phyloP scores from a whole-genome alignment of 37 sponge, comb jelly and placozoan species.

The Ianthella basta region DNA sequence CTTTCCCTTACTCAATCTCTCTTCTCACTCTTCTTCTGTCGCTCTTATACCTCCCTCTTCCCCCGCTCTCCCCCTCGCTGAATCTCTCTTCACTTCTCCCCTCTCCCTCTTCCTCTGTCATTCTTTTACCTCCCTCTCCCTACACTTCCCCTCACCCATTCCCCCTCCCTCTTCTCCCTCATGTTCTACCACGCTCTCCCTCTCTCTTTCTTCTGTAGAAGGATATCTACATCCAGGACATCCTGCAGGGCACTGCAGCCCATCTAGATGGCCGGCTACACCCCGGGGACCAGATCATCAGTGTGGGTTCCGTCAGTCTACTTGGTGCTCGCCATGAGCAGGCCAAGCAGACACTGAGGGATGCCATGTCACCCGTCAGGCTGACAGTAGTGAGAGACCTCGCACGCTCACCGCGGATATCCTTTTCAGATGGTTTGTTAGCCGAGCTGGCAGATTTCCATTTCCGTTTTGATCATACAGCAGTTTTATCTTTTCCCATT shows the following conservation, averaged over 20 bases:
- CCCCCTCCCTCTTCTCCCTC: not conserved
- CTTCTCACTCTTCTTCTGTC: not conserved
- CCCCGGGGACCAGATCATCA: conserved; percentile 61
- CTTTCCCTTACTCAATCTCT: conserved; percentile 1
- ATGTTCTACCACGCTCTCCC: not conserved
- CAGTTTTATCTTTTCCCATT: not conserved
- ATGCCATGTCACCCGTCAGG: conserved; percentile 33
- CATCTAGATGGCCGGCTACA: conserved; percentile 63
- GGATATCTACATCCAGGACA: conserved; percentile 55
- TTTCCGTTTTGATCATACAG: not conserved
- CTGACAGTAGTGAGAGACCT: conserved; percentile 59
- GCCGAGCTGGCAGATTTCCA: no score
- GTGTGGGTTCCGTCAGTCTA: conserved; percentile 48
- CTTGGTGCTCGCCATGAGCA: conserved; percentile 35
- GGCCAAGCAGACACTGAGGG: conserved; percentile 51
- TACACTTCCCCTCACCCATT: not conserved
- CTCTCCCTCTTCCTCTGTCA: not conserved
- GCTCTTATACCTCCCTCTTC: not conserved
- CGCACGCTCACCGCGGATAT: conserved; percentile 7
- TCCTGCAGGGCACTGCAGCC: conserved; percentile 64
- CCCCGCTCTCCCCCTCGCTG: not conserved
- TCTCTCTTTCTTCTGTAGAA: conserved; percentile 3
- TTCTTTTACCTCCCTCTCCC: not conserved
- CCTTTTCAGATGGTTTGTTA: conserved; percentile 30
- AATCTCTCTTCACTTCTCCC: not conserved